Percentiles rank a stretch among this genome's conserved stretches.
Evolutionary conservation across 1,140 invertebrate genomes (phyloP).

Genomic region (Druon quercuslanigerum): DNA sequence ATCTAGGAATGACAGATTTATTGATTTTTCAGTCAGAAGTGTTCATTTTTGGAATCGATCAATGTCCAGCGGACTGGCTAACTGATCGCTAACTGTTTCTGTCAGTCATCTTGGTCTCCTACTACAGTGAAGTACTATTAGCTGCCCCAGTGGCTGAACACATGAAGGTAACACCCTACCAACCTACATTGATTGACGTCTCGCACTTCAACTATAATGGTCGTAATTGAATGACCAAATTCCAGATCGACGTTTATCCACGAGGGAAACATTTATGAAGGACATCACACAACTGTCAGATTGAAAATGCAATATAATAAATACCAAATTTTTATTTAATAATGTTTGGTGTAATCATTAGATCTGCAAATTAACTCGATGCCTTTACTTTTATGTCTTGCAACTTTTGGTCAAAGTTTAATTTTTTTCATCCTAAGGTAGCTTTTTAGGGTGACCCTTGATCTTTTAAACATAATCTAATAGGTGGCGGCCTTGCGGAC

Average conservation of each 20-base stretch:
- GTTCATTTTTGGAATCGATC: neutral
- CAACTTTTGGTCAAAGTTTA: no score
- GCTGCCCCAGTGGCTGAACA: conserved; percentile 36
- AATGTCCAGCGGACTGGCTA: conserved; percentile 33
- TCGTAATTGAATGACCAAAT: conserved; percentile 29
- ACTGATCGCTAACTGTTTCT: conserved; percentile 41
- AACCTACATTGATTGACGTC: conserved; percentile 33
- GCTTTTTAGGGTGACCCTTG: no score
- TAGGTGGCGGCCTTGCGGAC: no score
- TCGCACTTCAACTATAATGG: conserved; percentile 21
- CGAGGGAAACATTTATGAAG: neutral
- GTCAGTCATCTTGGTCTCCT: conserved; percentile 47
- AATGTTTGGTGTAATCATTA: neutral
- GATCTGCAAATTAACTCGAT: neutral
- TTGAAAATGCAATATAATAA: neutral
- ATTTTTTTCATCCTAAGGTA: no score
- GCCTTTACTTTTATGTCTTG: no score
- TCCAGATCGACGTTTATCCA: conserved; percentile 13
- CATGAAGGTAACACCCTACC: conserved; percentile 18
- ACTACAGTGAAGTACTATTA: conserved; percentile 44
- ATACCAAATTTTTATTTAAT: neutral
- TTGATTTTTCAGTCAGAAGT: no score
- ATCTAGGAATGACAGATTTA: no score
- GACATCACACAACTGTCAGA: neutral
- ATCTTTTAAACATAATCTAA: no score